These are phyloP conservation scores for Hippotragus niger DNA, from an alignment of 2,113 vertebrate species.

Conservation along the genomic window DNA sequence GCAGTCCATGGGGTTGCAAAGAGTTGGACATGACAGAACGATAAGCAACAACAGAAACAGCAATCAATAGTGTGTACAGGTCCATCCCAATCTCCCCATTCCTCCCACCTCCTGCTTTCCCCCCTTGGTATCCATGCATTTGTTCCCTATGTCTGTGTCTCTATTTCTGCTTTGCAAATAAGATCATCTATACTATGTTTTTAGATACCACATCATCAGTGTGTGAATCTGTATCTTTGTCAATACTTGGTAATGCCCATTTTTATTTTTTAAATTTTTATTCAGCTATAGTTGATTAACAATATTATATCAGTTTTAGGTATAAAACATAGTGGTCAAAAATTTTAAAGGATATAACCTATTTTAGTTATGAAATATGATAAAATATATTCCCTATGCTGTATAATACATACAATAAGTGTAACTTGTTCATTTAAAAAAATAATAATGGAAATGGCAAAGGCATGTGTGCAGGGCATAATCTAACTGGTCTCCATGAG, in stretches of 20 bases:
- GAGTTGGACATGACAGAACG: fast-evolving
- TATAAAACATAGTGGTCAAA: background rate
- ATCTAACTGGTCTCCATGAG: conserved; percentile 36
- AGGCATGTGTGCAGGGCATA: background rate
- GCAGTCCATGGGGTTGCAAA: background rate
- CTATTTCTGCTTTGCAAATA: background rate
- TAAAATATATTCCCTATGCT: background rate
- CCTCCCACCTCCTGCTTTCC: background rate
- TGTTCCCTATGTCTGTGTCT: background rate
- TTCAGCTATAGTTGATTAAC: background rate
- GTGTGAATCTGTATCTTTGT: background rate
- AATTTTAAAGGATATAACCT: background rate
- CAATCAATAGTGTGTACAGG: background rate
- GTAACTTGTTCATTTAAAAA: background rate
- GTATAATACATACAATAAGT: background rate
- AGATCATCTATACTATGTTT: background rate
- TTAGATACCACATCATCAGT: background rate
- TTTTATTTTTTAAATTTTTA: background rate
- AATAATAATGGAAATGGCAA: conserved; percentile 33
- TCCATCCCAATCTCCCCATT: background rate
- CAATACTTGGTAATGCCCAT: background rate
- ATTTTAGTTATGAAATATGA: background rate
- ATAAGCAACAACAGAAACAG: background rate
- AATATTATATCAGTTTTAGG: background rate
- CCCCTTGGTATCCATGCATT: background rate